phyloP scores from a whole-genome alignment of 2,888 invertebrate genomes.

The Macaria liturata region DNA sequence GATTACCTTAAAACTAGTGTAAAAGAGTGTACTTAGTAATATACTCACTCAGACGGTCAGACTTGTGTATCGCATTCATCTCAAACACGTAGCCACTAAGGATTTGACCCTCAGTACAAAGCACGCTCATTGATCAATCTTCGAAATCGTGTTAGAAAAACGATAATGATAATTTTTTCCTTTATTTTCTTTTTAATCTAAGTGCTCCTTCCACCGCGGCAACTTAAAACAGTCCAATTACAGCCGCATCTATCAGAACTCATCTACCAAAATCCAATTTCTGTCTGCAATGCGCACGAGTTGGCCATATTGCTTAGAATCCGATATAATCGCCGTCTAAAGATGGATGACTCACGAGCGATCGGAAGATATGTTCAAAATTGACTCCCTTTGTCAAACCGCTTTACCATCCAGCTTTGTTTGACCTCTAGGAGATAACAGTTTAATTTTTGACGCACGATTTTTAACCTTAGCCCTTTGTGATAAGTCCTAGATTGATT shows the following conservation, averaged over 20 bases:
- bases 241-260: constrained; percentile 10
- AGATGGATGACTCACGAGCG: constrained; percentile 74
- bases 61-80: too few species aligned
- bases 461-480: constrained; percentile 28
- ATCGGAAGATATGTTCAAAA: constrained; percentile 67
- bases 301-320: constrained; percentile 37
- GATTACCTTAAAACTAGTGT: too few species aligned
- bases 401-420: constrained; percentile 32
- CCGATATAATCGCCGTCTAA: constrained; percentile 58
- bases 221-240: neutral
- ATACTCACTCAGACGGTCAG: too few species aligned
- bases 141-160: too few species aligned
- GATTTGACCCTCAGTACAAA: too few species aligned
- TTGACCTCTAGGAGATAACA: constrained; percentile 24
- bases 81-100: too few species aligned
- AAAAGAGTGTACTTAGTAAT: too few species aligned
- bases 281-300: constrained; percentile 29
- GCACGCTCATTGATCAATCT: too few species aligned
- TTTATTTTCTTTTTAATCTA: too few species aligned
- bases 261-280: constrained; percentile 19
- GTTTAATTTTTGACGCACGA: constrained; percentile 16
- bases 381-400: constrained; percentile 73
- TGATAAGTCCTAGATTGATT: constrained; percentile 19
- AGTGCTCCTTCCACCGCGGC: too few species aligned
- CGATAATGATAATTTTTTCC: too few species aligned